These are phyloP conservation scores for Eublepharis macularius DNA, from an alignment of 2,113 vertebrate genomes.

Conservation along the genomic window DNA sequence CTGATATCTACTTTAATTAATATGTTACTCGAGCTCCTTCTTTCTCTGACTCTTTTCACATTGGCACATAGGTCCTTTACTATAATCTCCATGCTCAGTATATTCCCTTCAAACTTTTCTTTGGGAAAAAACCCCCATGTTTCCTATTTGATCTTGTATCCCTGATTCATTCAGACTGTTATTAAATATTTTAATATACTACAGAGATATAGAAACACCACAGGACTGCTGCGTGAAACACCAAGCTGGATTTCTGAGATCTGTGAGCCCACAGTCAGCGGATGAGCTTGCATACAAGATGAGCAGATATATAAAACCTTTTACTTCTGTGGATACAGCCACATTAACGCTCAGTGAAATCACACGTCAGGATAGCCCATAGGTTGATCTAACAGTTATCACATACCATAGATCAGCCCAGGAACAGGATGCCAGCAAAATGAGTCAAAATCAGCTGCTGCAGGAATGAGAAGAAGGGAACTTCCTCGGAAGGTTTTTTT, in stretches of 20 bases:
- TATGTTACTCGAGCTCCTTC: background rate
- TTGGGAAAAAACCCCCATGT: background rate
- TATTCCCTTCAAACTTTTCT: background rate
- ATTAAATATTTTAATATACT: constrained; percentile 16
- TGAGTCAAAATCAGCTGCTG: too few relatives aligned
- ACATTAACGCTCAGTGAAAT: background rate
- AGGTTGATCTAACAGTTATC: background rate
- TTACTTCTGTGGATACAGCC: background rate
- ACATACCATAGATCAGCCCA: too few relatives aligned
- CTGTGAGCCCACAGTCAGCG: background rate
- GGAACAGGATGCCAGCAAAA: too few relatives aligned
- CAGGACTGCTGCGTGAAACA: background rate
- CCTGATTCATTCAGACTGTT: background rate
- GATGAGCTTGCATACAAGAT: background rate
- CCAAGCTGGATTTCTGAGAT: background rate
- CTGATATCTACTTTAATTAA: background rate
- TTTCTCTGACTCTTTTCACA: background rate
- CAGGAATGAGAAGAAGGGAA: too few relatives aligned
- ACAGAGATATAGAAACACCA: background rate
- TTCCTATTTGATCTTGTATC: constrained; percentile 1
- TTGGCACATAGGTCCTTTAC: background rate
- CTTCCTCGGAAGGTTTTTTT: too few relatives aligned
- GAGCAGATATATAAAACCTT: background rate
- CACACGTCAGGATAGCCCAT: background rate
- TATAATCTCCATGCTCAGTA: background rate